Evolutionary conservation across 2,888 invertebrate genomes (phyloP).

Genomic region (Dioctria rufipes): DNA sequence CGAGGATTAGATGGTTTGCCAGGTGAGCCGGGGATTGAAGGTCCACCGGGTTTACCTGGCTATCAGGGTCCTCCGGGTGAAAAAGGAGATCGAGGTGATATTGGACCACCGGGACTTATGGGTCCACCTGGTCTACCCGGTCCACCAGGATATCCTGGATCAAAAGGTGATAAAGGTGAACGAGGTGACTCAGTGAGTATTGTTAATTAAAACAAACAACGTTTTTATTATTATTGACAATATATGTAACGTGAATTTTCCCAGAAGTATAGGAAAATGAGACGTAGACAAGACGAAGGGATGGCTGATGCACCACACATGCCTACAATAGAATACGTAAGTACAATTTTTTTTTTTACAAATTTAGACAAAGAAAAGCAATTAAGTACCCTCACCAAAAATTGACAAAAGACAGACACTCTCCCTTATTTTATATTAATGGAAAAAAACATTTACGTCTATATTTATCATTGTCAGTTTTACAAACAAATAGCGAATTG

Average conservation of each 20-base stretch:
- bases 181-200: conserved; percentile 92
- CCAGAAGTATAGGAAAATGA: conserved; percentile 72
- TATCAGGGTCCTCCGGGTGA: conserved; percentile 89
- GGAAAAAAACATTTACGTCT: too few relatives aligned
- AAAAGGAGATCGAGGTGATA: conserved; percentile 85
- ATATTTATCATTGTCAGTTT: too few relatives aligned
- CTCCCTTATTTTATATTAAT: too few relatives aligned
- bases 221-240: conserved; percentile 3
- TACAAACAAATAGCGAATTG: too few relatives aligned
- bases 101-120: conserved; percentile 94
- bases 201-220: not conserved
- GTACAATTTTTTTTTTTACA: conserved; percentile 55
- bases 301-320: conserved; percentile 71
- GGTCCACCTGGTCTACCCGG: conserved; percentile 91
- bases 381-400: too few relatives aligned
- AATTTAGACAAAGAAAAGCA: too few relatives aligned
- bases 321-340: conserved; percentile 71
- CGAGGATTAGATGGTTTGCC: conserved; percentile 82
- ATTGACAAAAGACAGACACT: too few relatives aligned
- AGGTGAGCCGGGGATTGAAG: conserved; percentile 88
- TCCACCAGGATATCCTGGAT: conserved; percentile 89
- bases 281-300: conserved; percentile 70
- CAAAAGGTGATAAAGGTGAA: conserved; percentile 92
- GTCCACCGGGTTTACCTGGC: conserved; percentile 85
- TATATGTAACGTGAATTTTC: conserved; percentile 59